phyloP scores from a whole-genome alignment of 2,113 vertebrate genomes.

The Galemys pyrenaicus region DNA sequence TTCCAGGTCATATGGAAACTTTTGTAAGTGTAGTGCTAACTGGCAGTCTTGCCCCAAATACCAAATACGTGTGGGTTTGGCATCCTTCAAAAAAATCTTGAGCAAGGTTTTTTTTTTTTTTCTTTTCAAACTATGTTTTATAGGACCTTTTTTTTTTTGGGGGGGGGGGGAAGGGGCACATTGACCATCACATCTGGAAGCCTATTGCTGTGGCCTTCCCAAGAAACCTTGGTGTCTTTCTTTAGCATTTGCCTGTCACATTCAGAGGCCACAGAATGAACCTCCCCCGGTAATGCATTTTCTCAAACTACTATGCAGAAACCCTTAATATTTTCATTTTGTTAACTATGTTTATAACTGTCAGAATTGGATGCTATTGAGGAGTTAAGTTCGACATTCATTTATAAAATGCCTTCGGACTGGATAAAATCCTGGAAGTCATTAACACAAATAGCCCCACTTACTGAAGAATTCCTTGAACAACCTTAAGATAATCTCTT shows the following conservation, averaged over 20 bases:
- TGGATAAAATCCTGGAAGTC: neutral
- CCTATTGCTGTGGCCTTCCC: neutral
- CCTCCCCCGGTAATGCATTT: neutral
- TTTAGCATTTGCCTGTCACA: neutral
- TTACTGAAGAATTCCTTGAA: neutral
- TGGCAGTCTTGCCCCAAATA: neutral
- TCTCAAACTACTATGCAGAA: neutral
- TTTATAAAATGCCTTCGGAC: neutral
- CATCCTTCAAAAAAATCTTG: neutral
- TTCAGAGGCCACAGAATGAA: neutral
- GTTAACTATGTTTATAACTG: neutral
- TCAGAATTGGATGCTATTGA: neutral
- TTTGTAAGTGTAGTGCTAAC: neutral
- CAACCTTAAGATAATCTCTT: neutral
- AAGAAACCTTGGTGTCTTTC: neutral
- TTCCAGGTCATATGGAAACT: neutral
- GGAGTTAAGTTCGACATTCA: neutral
- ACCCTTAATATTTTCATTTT: neutral
- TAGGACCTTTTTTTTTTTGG: slow-evolving; percentile 25
- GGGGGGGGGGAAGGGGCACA: neutral
- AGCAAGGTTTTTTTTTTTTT: neutral
- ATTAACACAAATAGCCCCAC: neutral
- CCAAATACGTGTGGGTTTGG: slow-evolving; percentile 17
- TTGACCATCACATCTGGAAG: neutral
- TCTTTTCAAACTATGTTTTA: slow-evolving; percentile 1